Conservation (phyloP, 1,140 invertebrate genomes). For the Lethrus apterus region DNA sequence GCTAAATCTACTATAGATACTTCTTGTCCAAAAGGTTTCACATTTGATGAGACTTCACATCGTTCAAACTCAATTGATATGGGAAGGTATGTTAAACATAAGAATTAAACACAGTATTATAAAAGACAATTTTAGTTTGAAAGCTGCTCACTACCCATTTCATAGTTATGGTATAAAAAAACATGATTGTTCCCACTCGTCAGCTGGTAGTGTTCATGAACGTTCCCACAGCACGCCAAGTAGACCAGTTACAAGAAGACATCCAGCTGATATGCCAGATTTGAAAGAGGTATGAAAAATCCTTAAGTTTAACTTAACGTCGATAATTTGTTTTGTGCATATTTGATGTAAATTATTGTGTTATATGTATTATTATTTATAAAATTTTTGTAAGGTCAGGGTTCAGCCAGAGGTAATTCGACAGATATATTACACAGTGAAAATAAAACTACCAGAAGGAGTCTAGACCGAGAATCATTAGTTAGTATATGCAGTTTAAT, state of each 20-base stretch:
- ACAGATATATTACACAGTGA: not conserved
- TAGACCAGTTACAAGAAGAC: slow-evolving; percentile 3
- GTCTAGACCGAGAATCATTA: not conserved
- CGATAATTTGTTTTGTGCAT: too few relatives aligned
- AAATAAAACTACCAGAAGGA: too few relatives aligned
- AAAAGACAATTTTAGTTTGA: too few relatives aligned
- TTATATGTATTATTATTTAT: not conserved
- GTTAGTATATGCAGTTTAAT: not conserved
- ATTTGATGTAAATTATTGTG: too few relatives aligned
- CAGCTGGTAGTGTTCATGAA: too few relatives aligned
- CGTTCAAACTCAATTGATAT: too few relatives aligned
- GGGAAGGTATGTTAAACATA: too few relatives aligned
- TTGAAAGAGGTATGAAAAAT: not conserved
- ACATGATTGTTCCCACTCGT: not conserved
- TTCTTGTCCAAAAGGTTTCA: slow-evolving; percentile 14
- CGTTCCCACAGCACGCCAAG: too few relatives aligned
- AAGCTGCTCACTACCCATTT: slow-evolving; percentile 2
- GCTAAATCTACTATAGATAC: slow-evolving; percentile 18
- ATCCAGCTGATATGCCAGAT: slow-evolving; percentile 1
- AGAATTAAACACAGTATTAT: too few relatives aligned
- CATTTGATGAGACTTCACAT: too few relatives aligned
- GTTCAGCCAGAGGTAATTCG: not conserved
- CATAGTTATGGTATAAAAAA: not conserved
- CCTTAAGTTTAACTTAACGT: not conserved
- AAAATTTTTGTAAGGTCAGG: slow-evolving; percentile 5